A percentile compares a stretch with the other conserved stretches of the same genome.
Evolutionary conservation across 2,113 vertebrate genomes (phyloP).

Genomic region (Crypturellus undulatus): DNA sequence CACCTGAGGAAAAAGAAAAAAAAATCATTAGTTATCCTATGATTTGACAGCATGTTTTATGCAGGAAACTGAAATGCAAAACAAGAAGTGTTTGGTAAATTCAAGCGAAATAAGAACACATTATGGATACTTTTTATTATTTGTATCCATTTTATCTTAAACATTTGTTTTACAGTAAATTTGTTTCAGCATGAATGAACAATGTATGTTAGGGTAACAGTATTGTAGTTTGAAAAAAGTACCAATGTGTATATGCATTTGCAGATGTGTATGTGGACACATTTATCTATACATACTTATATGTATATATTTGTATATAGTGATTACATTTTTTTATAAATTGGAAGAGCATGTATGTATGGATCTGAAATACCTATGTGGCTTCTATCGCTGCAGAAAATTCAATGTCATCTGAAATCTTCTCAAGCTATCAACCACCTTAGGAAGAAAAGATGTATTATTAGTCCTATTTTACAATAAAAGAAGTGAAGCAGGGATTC

Average conservation of each 20-base stretch:
- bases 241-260: too few species aligned
- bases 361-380: neutral
- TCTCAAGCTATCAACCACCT: neutral
- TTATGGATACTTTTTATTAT: neutral
- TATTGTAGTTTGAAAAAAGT: neutral
- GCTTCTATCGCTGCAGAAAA: neutral
- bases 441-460: neutral
- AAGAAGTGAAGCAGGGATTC: neutral
- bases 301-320: neutral
- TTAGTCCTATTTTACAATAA: neutral
- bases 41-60: neutral
- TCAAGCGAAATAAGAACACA: neutral
- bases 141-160: neutral
- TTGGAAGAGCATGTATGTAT: neutral
- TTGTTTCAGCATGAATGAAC: neutral
- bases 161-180: neutral
- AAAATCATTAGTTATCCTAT: neutral
- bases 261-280: rapidly evolving
- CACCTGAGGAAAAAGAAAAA: neutral
- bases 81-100: neutral
- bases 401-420: neutral
- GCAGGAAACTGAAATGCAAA: neutral
- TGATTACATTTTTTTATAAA: neutral
- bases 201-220: neutral
- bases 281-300: neutral